Evolutionary conservation across 2,113 vertebrate species (phyloP).

Genomic region (Chunga burmeisteri): DNA sequence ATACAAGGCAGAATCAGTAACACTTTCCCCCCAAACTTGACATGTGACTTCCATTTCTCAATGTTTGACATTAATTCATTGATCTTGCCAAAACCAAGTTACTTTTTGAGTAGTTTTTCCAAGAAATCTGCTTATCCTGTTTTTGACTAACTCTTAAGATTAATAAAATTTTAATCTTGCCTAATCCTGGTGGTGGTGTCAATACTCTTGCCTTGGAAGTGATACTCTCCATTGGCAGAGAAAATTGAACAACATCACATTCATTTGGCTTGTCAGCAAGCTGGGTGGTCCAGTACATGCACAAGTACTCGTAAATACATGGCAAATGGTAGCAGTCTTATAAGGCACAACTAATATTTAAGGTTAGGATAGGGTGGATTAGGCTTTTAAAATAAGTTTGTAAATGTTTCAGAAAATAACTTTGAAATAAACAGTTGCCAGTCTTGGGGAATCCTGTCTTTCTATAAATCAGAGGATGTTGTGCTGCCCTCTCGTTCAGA

Average conservation of each 20-base stretch:
- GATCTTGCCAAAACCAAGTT: not conserved
- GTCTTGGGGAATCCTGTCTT: not conserved
- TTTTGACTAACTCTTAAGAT: not conserved
- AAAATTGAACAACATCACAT: not conserved
- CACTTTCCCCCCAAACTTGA: fast-evolving
- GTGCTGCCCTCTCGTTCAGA: not conserved
- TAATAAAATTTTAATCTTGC: not conserved
- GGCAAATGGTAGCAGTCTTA: not conserved
- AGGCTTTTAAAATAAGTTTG: not conserved
- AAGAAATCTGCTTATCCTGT: not conserved
- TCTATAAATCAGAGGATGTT: not conserved
- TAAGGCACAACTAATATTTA: not conserved
- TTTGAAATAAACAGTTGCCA: not conserved
- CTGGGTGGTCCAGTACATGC: not conserved
- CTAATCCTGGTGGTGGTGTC: not conserved
- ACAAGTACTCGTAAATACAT: not conserved
- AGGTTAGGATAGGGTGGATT: not conserved
- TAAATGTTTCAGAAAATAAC: not conserved
- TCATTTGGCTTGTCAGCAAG: not conserved
- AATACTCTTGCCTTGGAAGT: not conserved
- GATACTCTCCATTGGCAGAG: not conserved
- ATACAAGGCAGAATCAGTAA: not conserved
- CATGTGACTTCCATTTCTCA: not conserved
- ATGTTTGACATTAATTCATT: not conserved
- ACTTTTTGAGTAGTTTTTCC: not conserved